phyloP scores from a whole-genome alignment of 2,797 vertebrate species.

The Manis pentadactyla region DNA sequence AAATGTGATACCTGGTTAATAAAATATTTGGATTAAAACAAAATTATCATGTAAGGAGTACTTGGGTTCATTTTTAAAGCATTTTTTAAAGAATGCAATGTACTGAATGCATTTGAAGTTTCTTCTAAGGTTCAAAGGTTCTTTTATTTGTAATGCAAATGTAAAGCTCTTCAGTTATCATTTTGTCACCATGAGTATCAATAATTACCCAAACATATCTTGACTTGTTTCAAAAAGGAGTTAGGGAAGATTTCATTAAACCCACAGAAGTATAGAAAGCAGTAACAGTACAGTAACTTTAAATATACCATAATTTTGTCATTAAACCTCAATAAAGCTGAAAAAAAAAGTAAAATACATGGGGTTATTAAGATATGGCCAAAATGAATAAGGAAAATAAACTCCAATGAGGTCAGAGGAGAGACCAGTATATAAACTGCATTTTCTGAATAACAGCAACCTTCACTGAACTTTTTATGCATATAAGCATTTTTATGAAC shows the following conservation, averaged over 20 bases:
- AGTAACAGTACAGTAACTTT: background rate
- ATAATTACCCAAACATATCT: constrained; percentile 10
- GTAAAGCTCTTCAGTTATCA: background rate
- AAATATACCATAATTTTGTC: background rate
- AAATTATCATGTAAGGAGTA: background rate
- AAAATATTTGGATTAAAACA: background rate
- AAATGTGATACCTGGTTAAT: background rate
- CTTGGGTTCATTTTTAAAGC: background rate
- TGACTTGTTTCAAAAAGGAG: background rate
- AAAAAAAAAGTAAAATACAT: background rate
- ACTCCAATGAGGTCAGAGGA: background rate
- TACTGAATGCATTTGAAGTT: background rate
- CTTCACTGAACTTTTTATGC: background rate
- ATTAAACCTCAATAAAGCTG: background rate
- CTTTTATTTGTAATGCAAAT: background rate
- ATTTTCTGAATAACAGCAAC: background rate
- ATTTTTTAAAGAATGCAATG: background rate
- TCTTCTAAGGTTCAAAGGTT: background rate
- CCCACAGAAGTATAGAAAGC: background rate
- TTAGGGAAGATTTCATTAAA: background rate
- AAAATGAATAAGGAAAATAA: background rate
- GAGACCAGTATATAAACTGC: background rate
- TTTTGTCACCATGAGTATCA: background rate
- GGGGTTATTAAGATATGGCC: background rate
- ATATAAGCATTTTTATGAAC: background rate